A percentile compares a stretch with the other conserved stretches of the same genome.
These are phyloP conservation scores for Bombus terrestris DNA, from an alignment of 1,140 invertebrate genomes.

Conservation along the genomic window DNA sequence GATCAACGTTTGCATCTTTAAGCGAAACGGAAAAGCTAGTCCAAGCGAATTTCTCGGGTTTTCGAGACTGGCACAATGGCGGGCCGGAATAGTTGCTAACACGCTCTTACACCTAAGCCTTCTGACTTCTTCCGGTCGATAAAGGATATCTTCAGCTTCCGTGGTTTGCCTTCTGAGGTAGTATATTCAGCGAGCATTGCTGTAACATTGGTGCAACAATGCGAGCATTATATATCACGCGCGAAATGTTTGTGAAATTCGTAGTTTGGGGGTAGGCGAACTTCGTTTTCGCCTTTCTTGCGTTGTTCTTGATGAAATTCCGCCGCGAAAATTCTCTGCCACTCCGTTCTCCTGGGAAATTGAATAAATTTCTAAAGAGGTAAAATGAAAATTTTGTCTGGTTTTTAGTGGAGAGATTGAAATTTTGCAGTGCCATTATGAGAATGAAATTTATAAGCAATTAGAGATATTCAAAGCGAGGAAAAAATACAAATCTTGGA, in stretches of 20 bases:
- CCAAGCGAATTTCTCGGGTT: slow-evolving; percentile 1
- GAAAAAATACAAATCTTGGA: too few species aligned
- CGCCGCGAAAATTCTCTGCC: neutral
- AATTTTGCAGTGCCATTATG: neutral
- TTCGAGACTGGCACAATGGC: neutral
- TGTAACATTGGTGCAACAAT: slow-evolving; percentile 16
- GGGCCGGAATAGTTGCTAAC: neutral
- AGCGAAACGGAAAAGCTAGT: neutral
- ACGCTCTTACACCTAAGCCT: neutral
- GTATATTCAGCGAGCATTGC: neutral
- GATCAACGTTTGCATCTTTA: neutral
- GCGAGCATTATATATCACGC: neutral
- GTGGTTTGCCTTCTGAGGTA: neutral
- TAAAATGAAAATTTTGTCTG: neutral
- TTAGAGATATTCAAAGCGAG: neutral
- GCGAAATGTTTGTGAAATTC: neutral
- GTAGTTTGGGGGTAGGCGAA: neutral
- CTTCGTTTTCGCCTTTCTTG: neutral
- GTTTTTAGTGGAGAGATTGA: neutral
- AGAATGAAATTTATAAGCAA: neutral
- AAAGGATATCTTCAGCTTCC: slow-evolving; percentile 26
- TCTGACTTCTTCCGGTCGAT: slow-evolving; percentile 20
- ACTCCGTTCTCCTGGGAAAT: neutral
- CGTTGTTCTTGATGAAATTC: slow-evolving; percentile 1
- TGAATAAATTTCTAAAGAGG: neutral